A percentile compares a stretch with the other conserved stretches of the same genome.
Conservation (phyloP, 2,113 vertebrate genomes). For the Grus americana region DNA sequence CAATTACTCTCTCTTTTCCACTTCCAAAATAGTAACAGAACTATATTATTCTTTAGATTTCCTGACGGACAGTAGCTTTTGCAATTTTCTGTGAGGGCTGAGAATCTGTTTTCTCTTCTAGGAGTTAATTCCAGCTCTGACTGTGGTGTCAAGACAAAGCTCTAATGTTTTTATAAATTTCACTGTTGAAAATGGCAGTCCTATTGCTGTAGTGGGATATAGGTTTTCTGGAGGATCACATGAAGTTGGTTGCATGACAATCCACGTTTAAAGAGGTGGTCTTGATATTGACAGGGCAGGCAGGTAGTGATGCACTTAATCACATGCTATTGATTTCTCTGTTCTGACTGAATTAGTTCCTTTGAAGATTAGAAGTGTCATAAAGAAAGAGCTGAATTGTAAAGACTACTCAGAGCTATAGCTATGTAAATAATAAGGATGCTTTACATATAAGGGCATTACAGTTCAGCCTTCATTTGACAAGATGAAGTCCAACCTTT, state of each 20-base stretch:
- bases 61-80: not conserved
- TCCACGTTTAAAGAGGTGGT: not conserved
- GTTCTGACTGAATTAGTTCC: constrained; percentile 5
- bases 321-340: constrained; percentile 3
- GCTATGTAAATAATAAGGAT: not conserved
- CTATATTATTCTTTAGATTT: not conserved
- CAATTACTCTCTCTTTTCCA: not conserved
- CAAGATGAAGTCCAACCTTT: not conserved
- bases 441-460: not conserved
- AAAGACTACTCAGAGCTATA: not conserved
- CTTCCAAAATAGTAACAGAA: not conserved
- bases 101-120: not conserved
- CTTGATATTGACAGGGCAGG: not conserved
- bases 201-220: not conserved
- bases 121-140: not conserved
- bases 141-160: not conserved
- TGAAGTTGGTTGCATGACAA: not conserved
- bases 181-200: not conserved
- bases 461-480: not conserved
- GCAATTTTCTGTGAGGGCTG: not conserved
- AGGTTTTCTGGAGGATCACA: not conserved
- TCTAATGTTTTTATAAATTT: not conserved
- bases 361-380: not conserved
- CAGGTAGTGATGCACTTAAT: not conserved
- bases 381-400: not conserved